These are phyloP conservation scores for Pachycephala philippinensis DNA, from an alignment of 2,113 vertebrate genomes.

Conservation along the genomic window DNA sequence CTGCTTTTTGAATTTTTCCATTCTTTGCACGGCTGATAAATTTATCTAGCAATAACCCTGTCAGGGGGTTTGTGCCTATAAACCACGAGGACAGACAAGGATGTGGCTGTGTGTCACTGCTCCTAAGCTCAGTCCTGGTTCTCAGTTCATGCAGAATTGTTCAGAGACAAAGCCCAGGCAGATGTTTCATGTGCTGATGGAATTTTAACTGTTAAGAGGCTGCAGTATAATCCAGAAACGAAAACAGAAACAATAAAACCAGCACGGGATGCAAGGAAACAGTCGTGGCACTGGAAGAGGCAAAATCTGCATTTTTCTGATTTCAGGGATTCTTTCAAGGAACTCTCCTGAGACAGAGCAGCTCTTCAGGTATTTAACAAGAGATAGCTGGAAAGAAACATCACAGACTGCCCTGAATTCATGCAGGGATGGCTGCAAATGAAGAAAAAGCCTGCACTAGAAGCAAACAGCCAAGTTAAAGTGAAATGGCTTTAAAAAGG, in stretches of 20 bases:
- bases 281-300: not conserved
- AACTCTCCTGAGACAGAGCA: not conserved
- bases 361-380: not conserved
- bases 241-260: not conserved
- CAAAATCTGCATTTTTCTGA: not conserved
- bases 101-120: not conserved
- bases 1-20: not conserved
- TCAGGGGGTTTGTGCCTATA: not conserved
- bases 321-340: not conserved
- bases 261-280: not conserved
- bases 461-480: not conserved
- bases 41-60: not conserved
- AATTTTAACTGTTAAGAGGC: not conserved
- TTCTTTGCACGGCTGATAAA: not conserved
- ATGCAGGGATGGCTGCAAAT: not conserved
- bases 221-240: not conserved
- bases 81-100: not conserved
- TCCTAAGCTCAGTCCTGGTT: not conserved
- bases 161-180: not conserved
- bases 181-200: not conserved
- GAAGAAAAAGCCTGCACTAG: not conserved
- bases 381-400: not conserved
- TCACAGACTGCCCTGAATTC: not conserved
- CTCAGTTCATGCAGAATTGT: not conserved
- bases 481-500: not conserved